Base-by-base conservation (phyloP, 2,888 invertebrate species). In the Oscheius onirici region DNA sequence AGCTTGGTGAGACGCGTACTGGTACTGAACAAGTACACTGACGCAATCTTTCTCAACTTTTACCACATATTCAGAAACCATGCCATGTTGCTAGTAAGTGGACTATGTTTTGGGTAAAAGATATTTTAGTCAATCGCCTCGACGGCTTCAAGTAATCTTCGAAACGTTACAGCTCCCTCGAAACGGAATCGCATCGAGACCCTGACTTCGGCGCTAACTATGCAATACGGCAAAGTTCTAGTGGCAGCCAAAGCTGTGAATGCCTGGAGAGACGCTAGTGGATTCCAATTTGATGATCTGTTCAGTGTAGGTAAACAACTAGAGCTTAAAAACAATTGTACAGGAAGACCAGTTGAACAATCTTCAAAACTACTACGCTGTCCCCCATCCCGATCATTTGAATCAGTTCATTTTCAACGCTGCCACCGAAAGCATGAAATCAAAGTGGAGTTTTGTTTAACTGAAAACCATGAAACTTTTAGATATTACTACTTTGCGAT, bases 31-130 rank as follows among this genome's bases (percentile, higher is more conserved):
- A 58, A 58, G 41, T 58, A 41, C 43, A 22, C 41, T 11, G 58
- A 58, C 41, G 17, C 20, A 20, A 58, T 40, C 17, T 58, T 41
- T 41, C 58, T 58, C 17, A 58, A 58, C 22, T 58, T 58, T 41
- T 58, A 58, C 20, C 17, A 58, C 11, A 41, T 58, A 6, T 58
- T 58, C 24, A n/a, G 58, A 20, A 58, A 58, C 20, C n/a, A 58
- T 24, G 58, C 58, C 2, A 43, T 58, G 34, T 41, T 58, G 17
- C 58, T 58, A 11, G 58, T 58, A 22, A n/a, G 28, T 26, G 6
- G 20, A 46, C 26, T 20, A 22, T 52, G 24, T 26, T 11, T 26
- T 26, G 10, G 8, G 13, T 6, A 0, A 24, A 10, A 13, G 15
- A 1, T 5, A 46, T 28, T 58, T 41, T 58, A 58, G 58, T 41